Base-by-base conservation (phyloP, 2,113 vertebrate species). In the Gasterosteus nipponicus region DNA sequence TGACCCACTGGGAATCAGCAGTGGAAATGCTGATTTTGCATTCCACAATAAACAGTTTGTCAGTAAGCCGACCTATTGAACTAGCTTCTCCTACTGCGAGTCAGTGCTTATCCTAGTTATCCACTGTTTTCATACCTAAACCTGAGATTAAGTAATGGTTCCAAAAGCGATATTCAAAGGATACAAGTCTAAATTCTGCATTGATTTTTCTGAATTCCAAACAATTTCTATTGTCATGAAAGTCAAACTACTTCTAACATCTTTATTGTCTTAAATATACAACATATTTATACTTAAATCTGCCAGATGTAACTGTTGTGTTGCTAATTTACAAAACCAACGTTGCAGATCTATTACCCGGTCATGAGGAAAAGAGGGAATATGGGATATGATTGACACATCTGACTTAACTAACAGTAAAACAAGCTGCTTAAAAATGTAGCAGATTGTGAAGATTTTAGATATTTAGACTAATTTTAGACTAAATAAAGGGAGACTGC, bases 1-100 rank as follows among this genome's bases (percentile, higher is more conserved):
- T 83, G 78, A 75, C 70, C 66, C 75, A 73, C 81, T 81, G 64
- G 46, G 33, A 66, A 53, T 19, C 26, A 53, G 26, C 56, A 59
- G 46, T 56, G 42, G 14, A 60, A 73, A 56, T 31, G 4, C 63
- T 29, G 59, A 57, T 44, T 73, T 54, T 58, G 51, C 42, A 29
- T 73, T 69, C 69, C 74, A 67, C 41, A 60, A 3, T 14, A 33
- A 69, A 44, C 46, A 26, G 35, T 72, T 72, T 46, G 15, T 3
- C 53, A 53, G 44, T 44, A 7, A 49, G 12, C 16, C 11, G 29
- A 77, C 41, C 29, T 68, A 33, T 68, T 53, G 26, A 66, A n/a
- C 39, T 5, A 46, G 11, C 41, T 42, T 38, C 15, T 63, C 19
- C 29, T 44, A 44, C 39, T 61, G 14, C 16, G 15, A 73, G 57